phyloP scores from a whole-genome alignment of 1,140 invertebrate genomes.

The Drosophila subobscura region DNA sequence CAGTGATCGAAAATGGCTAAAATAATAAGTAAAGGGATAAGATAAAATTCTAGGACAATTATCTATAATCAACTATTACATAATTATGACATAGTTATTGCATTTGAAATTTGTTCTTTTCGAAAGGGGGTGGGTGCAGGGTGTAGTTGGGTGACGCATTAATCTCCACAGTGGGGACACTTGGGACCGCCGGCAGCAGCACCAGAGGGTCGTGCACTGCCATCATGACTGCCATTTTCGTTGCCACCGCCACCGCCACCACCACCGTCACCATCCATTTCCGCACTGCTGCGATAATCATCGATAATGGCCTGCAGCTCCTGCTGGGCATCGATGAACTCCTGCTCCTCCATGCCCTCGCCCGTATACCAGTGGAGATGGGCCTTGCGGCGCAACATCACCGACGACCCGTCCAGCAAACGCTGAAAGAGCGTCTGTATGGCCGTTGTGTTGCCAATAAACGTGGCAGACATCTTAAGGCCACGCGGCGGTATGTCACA shows the following conservation, averaged over 20 bases:
- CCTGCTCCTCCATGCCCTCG: conserved; percentile 92
- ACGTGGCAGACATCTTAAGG: conserved; percentile 89
- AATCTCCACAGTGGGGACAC: conserved; percentile 38
- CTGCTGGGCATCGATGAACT: conserved; percentile 89
- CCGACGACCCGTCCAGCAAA: conserved; percentile 88
- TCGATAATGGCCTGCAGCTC: conserved; percentile 77
- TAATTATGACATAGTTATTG: no score
- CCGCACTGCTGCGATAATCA: conserved; percentile 61
- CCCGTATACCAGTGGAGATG: conserved; percentile 91
- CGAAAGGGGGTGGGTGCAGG: no score
- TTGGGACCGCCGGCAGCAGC: neutral
- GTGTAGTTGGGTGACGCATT: neutral
- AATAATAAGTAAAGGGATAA: no score
- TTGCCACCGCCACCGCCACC: neutral
- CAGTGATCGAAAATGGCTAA: no score
- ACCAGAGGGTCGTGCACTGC: no score
- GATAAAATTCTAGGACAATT: no score
- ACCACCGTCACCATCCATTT: conserved; percentile 11
- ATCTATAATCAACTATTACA: no score
- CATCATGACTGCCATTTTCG: conserved; percentile 20
- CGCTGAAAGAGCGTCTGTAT: conserved; percentile 91
- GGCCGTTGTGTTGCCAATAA: conserved; percentile 89
- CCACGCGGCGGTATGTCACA: conserved; percentile 89
- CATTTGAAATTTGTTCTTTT: neutral
- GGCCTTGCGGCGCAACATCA: conserved; percentile 93